These are phyloP conservation scores for Harmothoe impar DNA, from an alignment of 2,888 invertebrate species.

Conservation along the genomic window DNA sequence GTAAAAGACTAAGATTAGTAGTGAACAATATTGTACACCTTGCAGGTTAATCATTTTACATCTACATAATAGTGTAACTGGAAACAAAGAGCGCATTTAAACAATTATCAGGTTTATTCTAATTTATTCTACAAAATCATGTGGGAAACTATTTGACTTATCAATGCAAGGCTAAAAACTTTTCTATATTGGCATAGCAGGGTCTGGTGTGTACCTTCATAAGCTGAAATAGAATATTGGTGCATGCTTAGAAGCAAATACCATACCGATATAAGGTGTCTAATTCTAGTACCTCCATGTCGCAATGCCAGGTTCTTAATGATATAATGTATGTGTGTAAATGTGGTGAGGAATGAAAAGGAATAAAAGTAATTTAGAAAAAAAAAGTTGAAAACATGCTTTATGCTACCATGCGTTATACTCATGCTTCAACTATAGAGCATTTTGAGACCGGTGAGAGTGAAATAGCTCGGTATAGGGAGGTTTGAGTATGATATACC, in stretches of 20 bases:
- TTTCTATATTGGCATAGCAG: neutral
- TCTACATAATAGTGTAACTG: neutral
- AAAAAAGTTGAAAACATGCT: neutral
- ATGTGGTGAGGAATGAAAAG: neutral
- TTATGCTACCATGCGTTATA: neutral
- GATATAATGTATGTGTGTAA: neutral
- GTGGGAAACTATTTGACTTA: neutral
- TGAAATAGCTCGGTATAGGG: too few species aligned
- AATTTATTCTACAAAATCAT: too few species aligned
- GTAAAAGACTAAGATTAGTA: constrained; percentile 21
- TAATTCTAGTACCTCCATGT: constrained; percentile 10
- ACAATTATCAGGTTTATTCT: neutral
- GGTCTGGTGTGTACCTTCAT: neutral
- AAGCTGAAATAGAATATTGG: constrained; percentile 13
- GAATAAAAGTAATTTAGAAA: neutral
- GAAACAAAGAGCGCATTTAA: neutral
- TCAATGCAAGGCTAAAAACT: neutral
- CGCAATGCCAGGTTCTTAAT: neutral
- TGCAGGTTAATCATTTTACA: neutral
- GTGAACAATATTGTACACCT: neutral
- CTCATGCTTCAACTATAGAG: neutral
- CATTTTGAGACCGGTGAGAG: too few species aligned
- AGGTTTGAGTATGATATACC: too few species aligned
- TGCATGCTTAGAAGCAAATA: constrained; percentile 3
- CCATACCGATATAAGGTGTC: neutral